Conservation (phyloP, 2,888 invertebrate species). For the Nesidiocoris tenuis region DNA sequence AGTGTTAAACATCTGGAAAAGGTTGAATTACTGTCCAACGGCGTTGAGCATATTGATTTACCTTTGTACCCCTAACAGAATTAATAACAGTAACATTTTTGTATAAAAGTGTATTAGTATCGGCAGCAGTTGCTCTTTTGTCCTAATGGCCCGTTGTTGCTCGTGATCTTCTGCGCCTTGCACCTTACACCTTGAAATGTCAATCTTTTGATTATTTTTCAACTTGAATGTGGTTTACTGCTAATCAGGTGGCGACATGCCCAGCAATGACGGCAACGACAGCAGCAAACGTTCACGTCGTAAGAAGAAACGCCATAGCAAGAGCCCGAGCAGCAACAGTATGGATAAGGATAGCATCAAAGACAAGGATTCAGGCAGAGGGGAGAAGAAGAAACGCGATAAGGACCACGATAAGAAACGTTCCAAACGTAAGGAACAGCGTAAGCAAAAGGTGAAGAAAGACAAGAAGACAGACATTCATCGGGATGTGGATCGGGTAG, state of each 20-base stretch:
- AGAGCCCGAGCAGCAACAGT: constrained; percentile 26
- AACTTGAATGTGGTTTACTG: constrained; percentile 1
- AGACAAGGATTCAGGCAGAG: neutral
- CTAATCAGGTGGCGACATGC: constrained; percentile 48
- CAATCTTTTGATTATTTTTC: neutral
- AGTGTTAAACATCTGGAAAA: no score
- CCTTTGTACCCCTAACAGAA: no score
- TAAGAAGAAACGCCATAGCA: constrained; percentile 35
- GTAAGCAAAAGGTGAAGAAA: constrained; percentile 15
- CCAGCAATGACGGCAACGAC: constrained; percentile 48
- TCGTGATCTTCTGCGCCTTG: no score
- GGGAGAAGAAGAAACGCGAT: constrained; percentile 41
- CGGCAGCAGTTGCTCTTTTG: neutral
- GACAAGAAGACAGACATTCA: neutral
- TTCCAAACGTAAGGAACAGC: constrained; percentile 5
- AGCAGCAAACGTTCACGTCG: constrained; percentile 26
- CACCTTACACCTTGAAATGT: no score
- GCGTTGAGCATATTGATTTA: no score
- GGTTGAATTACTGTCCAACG: no score
- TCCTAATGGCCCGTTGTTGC: no score
- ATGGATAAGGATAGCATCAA: no score
- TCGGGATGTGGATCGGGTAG: neutral
- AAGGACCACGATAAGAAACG: constrained; percentile 31
- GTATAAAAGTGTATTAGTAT: no score
- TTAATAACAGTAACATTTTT: no score